These are phyloP conservation scores for Pitta sordida DNA, from an alignment of 2,113 vertebrate genomes.

Conservation along the genomic window DNA sequence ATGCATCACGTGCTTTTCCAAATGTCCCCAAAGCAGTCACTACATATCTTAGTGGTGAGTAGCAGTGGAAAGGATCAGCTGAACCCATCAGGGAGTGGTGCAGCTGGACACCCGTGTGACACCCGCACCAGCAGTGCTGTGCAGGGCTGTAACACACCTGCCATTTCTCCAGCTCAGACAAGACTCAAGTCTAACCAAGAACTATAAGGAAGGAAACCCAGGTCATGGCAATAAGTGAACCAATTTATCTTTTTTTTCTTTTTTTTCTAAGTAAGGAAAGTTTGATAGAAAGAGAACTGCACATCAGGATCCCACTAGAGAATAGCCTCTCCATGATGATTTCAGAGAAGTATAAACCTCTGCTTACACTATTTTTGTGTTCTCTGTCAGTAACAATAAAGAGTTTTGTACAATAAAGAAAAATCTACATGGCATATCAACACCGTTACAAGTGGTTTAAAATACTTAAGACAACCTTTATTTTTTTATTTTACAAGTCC, in stretches of 20 bases:
- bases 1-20: neutral
- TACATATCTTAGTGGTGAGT: neutral
- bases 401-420: neutral
- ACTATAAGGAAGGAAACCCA: neutral
- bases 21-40: neutral
- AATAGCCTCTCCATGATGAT: neutral
- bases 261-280: neutral
- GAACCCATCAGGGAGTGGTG: neutral
- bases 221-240: neutral
- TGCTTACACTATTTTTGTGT: neutral
- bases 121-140: neutral
- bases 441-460: neutral
- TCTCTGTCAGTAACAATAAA: neutral
- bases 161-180: neutral
- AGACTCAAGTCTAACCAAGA: neutral
- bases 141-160: accelerated
- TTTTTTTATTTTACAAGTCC: neutral
- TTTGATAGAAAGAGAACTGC: neutral
- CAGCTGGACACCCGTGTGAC: neutral
- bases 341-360: neutral
- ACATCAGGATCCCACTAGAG: neutral
- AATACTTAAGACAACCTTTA: neutral
- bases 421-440: neutral
- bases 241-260: too few relatives aligned
- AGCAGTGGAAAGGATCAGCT: neutral